phyloP scores from a whole-genome alignment of 2,113 vertebrate species.

The Telmatochromis brichardi region DNA sequence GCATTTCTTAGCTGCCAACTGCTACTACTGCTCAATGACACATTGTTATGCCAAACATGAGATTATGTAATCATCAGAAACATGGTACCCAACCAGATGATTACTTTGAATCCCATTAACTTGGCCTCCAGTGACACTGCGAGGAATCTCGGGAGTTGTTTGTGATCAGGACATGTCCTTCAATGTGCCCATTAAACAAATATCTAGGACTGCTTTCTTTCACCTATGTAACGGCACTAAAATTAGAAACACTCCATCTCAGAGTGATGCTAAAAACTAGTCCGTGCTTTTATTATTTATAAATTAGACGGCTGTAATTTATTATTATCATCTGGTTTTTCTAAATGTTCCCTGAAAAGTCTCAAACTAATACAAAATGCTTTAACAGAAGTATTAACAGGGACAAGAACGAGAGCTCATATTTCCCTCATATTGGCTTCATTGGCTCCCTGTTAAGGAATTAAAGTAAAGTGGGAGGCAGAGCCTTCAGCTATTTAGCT shows the following conservation, averaged over 20 bases:
- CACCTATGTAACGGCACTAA: not conserved
- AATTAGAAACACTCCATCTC: not conserved
- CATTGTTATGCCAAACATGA: not conserved
- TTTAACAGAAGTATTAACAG: not conserved
- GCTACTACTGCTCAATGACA: not conserved
- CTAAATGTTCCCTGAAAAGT: not conserved
- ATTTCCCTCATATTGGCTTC: not conserved
- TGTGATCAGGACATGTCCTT: not conserved
- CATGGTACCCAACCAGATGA: not conserved
- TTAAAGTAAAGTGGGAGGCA: not conserved
- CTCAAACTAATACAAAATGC: not conserved
- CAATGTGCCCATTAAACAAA: not conserved
- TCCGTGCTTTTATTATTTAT: fast-evolving
- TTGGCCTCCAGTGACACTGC: not conserved
- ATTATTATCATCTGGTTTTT: fast-evolving
- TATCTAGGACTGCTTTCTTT: not conserved
- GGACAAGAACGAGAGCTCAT: not conserved
- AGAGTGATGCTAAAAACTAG: not conserved
- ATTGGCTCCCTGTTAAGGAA: not conserved
- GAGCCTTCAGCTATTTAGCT: not conserved
- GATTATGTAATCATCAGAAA: not conserved
- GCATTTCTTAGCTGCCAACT: not conserved
- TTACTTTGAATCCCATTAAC: not conserved
- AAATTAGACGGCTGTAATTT: fast-evolving
- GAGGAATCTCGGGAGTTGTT: not conserved